Percentiles rank a stretch among this genome's conserved stretches.
phyloP scores from a whole-genome alignment of 2,888 invertebrate species.

The Noctua comes region DNA sequence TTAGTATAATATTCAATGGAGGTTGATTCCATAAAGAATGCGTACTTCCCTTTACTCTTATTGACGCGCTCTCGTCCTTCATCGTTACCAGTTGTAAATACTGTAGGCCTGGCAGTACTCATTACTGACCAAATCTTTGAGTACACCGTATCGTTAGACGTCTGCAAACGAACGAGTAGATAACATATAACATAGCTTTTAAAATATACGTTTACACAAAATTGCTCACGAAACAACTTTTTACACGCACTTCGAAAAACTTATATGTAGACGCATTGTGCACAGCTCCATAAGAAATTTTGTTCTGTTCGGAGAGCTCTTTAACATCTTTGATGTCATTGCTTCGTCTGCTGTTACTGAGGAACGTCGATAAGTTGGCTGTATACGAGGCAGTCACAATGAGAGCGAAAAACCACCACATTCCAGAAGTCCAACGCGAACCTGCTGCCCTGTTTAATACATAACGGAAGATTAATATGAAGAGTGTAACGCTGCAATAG shows the following conservation, averaged over 20 bases:
- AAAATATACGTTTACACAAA: not conserved
- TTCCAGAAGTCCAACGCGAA: constrained; percentile 96
- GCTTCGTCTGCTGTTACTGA: constrained; percentile 94
- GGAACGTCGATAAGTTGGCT: constrained; percentile 95
- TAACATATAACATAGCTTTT: not conserved
- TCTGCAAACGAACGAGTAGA: constrained; percentile 80
- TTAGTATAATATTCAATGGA: constrained; percentile 97
- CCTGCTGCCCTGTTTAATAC: constrained; percentile 93
- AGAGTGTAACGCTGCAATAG: not conserved
- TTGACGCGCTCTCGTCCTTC: constrained; percentile 96
- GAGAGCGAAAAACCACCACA: constrained; percentile 98
- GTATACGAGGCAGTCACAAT: constrained; percentile 96
- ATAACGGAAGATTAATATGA: not conserved
- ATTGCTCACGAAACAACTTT: not conserved
- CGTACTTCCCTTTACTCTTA: constrained; percentile 94
- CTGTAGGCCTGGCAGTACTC: constrained; percentile 94
- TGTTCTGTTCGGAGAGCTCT: constrained; percentile 95
- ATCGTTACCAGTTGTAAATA: constrained; percentile 94
- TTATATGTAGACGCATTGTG: constrained; percentile 94
- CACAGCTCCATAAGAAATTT: constrained; percentile 96
- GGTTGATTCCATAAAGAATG: constrained; percentile 99
- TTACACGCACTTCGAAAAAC: constrained; percentile 93
- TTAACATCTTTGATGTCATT: constrained; percentile 95
- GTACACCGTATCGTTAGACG: constrained; percentile 95
- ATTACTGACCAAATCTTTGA: constrained; percentile 97